These are phyloP conservation scores for Momotus momota DNA, from an alignment of 2,797 vertebrate genomes.

Conservation along the genomic window DNA sequence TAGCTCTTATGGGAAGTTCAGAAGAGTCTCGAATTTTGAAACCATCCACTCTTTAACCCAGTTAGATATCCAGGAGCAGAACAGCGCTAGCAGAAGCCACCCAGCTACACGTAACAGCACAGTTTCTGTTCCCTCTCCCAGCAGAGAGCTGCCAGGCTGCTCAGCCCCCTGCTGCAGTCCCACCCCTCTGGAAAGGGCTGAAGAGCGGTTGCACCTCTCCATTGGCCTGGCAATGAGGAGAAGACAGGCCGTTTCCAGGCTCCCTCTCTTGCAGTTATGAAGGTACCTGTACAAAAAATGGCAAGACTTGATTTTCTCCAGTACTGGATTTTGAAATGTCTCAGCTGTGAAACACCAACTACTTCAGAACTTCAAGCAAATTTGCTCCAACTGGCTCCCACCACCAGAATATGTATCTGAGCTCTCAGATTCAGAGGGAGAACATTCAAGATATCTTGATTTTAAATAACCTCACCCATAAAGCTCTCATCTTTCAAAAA, in stretches of 20 bases:
- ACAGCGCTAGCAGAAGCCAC: not conserved
- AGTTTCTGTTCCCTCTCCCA: not conserved
- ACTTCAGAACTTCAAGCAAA: not conserved
- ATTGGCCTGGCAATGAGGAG: not conserved
- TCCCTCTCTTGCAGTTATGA: not conserved
- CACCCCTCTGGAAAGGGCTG: not conserved
- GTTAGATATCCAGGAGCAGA: not conserved
- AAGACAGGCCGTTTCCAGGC: not conserved
- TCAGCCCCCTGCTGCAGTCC: not conserved
- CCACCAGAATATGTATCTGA: fast-evolving
- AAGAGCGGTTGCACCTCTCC: not conserved
- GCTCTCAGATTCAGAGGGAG: not conserved
- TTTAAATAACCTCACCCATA: not conserved
- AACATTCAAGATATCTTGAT: not conserved
- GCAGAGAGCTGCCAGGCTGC: not conserved
- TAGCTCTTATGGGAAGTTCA: not conserved
- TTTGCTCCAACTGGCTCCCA: not conserved
- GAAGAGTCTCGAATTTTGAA: not conserved
- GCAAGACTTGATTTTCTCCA: not conserved
- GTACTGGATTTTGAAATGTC: not conserved
- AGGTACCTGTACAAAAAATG: not conserved
- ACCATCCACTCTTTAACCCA: not conserved
- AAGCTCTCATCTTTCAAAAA: not conserved
- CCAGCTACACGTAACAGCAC: not conserved
- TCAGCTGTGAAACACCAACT: not conserved